Evolutionary conservation across 2,797 vertebrate species (phyloP).

Genomic region (Platyrinchus mystaceus): DNA sequence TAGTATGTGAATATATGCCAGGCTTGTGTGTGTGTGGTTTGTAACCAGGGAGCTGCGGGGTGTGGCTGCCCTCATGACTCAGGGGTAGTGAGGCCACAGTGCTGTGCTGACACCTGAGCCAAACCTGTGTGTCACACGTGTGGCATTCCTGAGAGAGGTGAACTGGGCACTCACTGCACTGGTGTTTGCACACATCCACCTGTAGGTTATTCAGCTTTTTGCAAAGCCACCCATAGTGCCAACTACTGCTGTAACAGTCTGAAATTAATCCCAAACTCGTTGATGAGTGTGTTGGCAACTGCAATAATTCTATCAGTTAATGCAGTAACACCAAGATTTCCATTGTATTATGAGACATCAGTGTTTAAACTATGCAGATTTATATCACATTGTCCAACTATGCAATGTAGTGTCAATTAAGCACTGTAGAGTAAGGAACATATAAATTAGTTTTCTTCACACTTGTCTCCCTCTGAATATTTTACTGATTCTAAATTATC

Average conservation of each 20-base stretch:
- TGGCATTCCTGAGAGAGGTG: neutral
- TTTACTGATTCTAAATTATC: neutral
- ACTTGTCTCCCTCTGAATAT: neutral
- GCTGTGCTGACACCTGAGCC: neutral
- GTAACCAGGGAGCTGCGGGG: neutral
- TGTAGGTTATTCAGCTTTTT: neutral
- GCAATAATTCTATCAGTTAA: neutral
- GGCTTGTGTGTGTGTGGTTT: neutral
- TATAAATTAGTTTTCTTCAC: neutral
- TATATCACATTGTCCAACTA: fast-evolving
- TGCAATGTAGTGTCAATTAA: neutral
- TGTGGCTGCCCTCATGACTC: neutral
- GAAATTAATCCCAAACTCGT: neutral
- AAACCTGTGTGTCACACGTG: neutral
- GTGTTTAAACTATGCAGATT: neutral
- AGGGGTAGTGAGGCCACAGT: neutral
- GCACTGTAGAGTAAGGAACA: neutral
- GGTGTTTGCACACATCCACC: fast-evolving
- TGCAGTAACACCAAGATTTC: neutral
- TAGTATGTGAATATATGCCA: neutral
- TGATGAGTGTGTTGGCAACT: fast-evolving
- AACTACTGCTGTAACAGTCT: neutral
- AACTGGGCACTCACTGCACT: neutral
- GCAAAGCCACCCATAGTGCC: neutral
- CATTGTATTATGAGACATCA: neutral